Evolutionary conservation across 2,888 invertebrate genomes (phyloP).

Genomic region (Eupithecia subumbrata): DNA sequence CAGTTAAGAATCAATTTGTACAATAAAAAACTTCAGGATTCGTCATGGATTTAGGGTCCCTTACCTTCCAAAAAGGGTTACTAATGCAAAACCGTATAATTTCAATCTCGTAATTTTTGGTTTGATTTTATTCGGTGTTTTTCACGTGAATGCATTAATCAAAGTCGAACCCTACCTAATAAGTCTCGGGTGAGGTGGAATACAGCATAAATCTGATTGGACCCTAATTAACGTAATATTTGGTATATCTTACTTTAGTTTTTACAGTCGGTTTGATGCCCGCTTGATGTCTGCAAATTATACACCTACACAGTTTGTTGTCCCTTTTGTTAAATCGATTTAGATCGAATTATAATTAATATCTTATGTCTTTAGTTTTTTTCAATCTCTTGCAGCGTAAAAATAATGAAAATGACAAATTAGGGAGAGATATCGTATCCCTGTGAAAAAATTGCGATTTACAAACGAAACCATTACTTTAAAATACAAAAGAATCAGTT

Average conservation of each 20-base stretch:
- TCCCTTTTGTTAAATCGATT: conserved; percentile 23
- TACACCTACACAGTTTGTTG: conserved; percentile 32
- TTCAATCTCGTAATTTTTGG: conserved; percentile 39
- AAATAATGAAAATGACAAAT: too few species aligned
- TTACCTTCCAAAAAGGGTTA: conserved; percentile 17
- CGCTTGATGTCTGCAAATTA: conserved; percentile 33
- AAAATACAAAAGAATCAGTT: too few species aligned
- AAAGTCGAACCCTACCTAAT: conserved; percentile 48
- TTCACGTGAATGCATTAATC: conserved; percentile 46
- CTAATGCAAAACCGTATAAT: conserved; percentile 40
- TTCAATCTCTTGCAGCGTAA: too few species aligned
- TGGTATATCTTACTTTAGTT: conserved; percentile 46
- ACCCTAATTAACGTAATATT: conserved; percentile 57
- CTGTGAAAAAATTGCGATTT: too few species aligned
- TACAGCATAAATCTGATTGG: conserved; percentile 49
- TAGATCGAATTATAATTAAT: conserved; percentile 12
- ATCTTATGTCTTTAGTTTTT: too few species aligned
- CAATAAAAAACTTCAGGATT: background rate
- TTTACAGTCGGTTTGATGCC: conserved; percentile 36
- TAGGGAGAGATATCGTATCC: too few species aligned
- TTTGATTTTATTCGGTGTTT: conserved; percentile 43
- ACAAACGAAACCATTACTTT: too few species aligned
- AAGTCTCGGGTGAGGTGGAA: conserved; percentile 39
- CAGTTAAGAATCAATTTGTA: background rate
- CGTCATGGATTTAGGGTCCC: background rate